Conservation (phyloP, 2,797 vertebrate genomes). For the Eulemur albifrons region DNA sequence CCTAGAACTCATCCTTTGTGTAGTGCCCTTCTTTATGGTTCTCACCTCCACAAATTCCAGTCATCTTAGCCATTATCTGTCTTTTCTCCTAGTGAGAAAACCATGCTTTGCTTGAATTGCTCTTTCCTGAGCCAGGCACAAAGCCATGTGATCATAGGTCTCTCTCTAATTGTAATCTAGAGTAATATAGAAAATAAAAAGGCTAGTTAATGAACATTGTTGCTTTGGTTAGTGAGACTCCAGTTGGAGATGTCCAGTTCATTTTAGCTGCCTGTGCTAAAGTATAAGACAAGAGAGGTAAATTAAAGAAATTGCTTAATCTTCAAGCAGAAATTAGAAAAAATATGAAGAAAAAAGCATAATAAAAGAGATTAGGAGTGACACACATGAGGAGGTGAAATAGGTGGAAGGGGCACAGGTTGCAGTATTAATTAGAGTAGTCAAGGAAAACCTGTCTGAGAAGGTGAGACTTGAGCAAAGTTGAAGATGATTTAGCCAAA, state of each 20-base stretch:
- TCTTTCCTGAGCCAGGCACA: neutral
- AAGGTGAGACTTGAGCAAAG: neutral
- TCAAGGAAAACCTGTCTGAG: neutral
- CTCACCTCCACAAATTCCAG: neutral
- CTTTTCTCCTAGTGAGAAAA: neutral
- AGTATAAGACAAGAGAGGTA: neutral
- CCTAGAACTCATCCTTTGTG: neutral
- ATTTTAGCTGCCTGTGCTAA: neutral
- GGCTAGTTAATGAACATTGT: neutral
- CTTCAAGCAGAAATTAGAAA: neutral
- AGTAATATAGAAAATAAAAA: neutral
- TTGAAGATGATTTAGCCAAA: neutral
- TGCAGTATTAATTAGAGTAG: neutral
- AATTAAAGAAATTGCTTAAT: neutral
- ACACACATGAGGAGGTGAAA: neutral
- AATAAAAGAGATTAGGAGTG: neutral
- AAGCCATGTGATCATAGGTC: neutral
- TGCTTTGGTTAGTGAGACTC: neutral
- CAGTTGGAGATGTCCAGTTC: neutral
- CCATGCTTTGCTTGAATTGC: neutral
- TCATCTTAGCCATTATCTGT: neutral
- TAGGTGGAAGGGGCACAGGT: fast-evolving
- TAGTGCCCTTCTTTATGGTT: neutral
- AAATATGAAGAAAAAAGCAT: neutral
- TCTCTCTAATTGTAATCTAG: neutral